These are phyloP conservation scores for Dasyurus viverrinus DNA, from an alignment of 2,113 vertebrate genomes.

Conservation along the genomic window DNA sequence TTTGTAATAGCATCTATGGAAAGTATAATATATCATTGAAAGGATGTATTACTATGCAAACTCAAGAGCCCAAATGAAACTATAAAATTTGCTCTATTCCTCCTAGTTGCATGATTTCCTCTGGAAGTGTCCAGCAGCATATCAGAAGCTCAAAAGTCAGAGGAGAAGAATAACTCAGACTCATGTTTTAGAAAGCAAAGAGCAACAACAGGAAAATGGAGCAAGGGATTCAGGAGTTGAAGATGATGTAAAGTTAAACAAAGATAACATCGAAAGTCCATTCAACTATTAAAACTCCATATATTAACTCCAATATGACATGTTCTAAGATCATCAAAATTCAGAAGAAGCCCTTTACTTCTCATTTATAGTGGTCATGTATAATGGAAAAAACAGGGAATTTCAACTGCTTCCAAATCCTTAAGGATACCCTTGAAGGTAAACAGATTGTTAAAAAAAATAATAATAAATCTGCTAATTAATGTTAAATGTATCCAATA, in stretches of 20 bases:
- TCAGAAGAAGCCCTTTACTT: slow-evolving; percentile 22
- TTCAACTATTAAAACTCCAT: not conserved
- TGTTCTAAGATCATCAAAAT: not conserved
- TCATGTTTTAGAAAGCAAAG: not conserved
- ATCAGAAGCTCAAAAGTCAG: not conserved
- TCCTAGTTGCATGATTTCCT: not conserved
- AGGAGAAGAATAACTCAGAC: not conserved
- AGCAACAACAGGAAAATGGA: not conserved
- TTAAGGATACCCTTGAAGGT: not conserved
- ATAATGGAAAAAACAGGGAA: not conserved
- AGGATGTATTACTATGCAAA: not conserved
- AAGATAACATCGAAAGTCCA: not conserved
- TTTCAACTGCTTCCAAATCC: slow-evolving; percentile 26
- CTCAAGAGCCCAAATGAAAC: not conserved
- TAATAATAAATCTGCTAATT: not conserved
- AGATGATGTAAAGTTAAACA: not conserved
- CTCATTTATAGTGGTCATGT: not conserved
- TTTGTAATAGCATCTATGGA: not conserved
- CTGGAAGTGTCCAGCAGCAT: not conserved
- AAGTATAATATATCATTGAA: not conserved
- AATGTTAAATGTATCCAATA: not conserved
- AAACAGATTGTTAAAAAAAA: not conserved
- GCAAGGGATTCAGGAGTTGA: not conserved
- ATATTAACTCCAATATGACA: not conserved
- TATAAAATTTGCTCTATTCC: not conserved